Percentiles rank a stretch among this genome's conserved stretches.
Conservation (phyloP, 2,113 vertebrate species). For the Oryzias celebensis region DNA sequence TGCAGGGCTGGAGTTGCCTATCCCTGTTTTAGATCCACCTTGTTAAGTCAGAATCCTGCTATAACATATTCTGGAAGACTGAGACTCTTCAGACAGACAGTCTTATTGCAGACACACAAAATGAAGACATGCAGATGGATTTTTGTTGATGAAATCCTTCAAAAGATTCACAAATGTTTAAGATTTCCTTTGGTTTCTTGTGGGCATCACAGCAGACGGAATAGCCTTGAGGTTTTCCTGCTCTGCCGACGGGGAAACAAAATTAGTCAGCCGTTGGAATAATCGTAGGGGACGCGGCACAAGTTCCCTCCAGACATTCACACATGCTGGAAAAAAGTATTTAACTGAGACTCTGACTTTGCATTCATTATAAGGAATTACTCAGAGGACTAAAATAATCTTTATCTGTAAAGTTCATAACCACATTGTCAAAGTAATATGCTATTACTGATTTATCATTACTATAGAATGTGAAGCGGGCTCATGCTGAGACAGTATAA, state of each 20-base stretch:
- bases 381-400: constrained; percentile 16
- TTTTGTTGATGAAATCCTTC: neutral
- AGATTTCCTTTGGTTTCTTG: neutral
- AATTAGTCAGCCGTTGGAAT: constrained; percentile 7
- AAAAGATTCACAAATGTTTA: constrained; percentile 11
- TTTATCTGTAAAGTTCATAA: constrained; percentile 27
- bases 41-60: too few species aligned
- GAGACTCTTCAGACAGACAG: neutral
- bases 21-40: too few species aligned
- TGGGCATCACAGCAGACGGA: constrained; percentile 7
- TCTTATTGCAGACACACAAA: neutral
- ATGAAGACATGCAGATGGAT: neutral
- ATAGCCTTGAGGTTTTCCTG: constrained; percentile 29
- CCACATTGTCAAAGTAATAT: constrained; percentile 47
- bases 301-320: constrained; percentile 27
- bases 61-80: constrained; percentile 1
- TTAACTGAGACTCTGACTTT: constrained; percentile 4
- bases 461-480: constrained; percentile 21
- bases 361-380: constrained; percentile 12
- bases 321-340: constrained; percentile 1
- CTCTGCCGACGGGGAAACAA: constrained; percentile 11
- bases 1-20: too few species aligned
- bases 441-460: constrained; percentile 22
- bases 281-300: constrained; percentile 14
- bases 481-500: constrained; percentile 5